These are phyloP conservation scores for Platalea minor DNA, from an alignment of 2,797 vertebrate genomes.

Conservation along the genomic window DNA sequence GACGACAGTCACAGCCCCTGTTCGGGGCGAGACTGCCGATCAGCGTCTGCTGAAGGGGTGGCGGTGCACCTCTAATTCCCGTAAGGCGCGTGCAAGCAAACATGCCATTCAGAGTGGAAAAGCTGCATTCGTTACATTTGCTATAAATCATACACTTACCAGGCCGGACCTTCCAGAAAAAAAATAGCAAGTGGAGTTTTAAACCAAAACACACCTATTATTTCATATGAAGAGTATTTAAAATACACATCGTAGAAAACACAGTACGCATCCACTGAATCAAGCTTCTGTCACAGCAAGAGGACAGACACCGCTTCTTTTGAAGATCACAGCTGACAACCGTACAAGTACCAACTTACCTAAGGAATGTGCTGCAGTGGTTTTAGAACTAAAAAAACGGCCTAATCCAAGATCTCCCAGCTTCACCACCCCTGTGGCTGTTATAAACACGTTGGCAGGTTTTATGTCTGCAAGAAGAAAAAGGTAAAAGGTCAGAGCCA, in stretches of 20 bases:
- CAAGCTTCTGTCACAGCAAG: neutral
- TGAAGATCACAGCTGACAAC: neutral
- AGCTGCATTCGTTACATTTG: neutral
- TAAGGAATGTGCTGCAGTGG: slow-evolving; percentile 86
- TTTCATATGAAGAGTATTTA: neutral
- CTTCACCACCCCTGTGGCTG: slow-evolving; percentile 84
- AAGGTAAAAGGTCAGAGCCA: slow-evolving; percentile 24
- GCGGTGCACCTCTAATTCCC: fast-evolving
- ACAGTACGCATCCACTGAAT: neutral
- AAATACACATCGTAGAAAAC: neutral
- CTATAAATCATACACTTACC: neutral
- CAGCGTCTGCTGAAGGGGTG: neutral
- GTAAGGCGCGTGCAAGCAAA: neutral
- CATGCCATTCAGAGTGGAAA: fast-evolving
- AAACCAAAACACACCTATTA: neutral
- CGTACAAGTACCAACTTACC: slow-evolving; percentile 65
- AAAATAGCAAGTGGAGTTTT: neutral
- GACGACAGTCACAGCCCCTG: neutral
- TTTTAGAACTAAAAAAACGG: slow-evolving; percentile 87
- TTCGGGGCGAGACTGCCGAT: neutral
- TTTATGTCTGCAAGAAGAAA: slow-evolving; percentile 82
- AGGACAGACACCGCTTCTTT: neutral
- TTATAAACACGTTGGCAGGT: slow-evolving; percentile 88
- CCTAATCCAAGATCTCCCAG: slow-evolving; percentile 86
- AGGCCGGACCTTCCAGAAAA: neutral